These are phyloP conservation scores for Cataglyphis hispanica DNA, from an alignment of 1,140 invertebrate genomes.

Conservation along the genomic window DNA sequence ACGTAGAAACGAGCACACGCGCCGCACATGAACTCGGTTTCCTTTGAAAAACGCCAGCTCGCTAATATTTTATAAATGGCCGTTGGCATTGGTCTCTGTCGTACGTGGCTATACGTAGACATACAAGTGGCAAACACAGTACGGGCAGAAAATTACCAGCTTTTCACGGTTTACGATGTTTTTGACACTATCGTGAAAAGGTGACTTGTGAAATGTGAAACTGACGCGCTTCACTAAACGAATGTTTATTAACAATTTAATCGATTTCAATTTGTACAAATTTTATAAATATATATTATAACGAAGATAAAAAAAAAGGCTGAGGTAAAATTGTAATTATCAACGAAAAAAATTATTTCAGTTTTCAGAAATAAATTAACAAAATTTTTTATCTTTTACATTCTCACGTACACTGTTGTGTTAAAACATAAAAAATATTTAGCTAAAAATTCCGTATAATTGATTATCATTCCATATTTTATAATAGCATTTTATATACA, in stretches of 20 bases:
- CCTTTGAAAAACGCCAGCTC: slow-evolving; percentile 64
- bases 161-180: slow-evolving; percentile 44
- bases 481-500: background rate
- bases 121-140: slow-evolving; percentile 20
- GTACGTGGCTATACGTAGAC: background rate
- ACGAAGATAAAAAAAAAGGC: background rate
- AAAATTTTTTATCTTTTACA: slow-evolving; percentile 3
- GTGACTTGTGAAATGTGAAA: background rate
- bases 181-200: slow-evolving; percentile 47
- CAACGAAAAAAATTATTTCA: background rate
- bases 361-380: background rate
- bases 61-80: slow-evolving; percentile 65
- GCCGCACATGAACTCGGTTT: background rate
- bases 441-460: background rate
- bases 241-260: slow-evolving; percentile 20
- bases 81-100: slow-evolving; percentile 24
- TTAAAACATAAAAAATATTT: background rate
- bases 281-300: slow-evolving; percentile 16
- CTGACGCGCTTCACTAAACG: background rate
- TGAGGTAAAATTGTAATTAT: background rate
- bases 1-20: slow-evolving; percentile 51
- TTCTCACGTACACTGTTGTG: background rate
- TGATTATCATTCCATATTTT: background rate
- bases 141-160: slow-evolving; percentile 29
- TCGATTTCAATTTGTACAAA: background rate